phyloP scores from a whole-genome alignment of 64 coral and sea anemone genomes.

The Catalaphyllia jardinei region DNA sequence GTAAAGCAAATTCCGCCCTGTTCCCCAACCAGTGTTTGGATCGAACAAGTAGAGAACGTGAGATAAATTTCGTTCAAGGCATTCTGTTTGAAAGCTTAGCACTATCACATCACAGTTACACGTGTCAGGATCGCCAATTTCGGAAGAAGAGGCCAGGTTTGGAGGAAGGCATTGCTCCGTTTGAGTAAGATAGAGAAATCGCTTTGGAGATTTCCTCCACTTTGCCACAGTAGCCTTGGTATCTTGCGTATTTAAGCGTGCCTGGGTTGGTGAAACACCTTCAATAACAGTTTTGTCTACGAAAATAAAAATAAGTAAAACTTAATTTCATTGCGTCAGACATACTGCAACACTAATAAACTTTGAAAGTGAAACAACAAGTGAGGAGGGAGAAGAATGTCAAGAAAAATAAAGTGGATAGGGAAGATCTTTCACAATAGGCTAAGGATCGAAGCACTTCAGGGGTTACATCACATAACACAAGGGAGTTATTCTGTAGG shows the following conservation, averaged over 20 bases:
- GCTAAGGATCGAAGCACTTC: no score
- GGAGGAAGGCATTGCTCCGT: slow-evolving; percentile 36
- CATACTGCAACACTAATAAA: no score
- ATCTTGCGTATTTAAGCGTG: background rate
- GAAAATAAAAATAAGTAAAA: background rate
- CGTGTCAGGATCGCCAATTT: slow-evolving; percentile 27
- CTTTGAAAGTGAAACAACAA: no score
- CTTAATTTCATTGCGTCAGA: no score
- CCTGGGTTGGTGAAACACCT: background rate
- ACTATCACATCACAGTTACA: slow-evolving; percentile 64
- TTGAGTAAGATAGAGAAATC: slow-evolving; percentile 49
- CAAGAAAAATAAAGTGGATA: no score
- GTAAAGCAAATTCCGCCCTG: slow-evolving; percentile 54
- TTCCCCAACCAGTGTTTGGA: slow-evolving; percentile 33
- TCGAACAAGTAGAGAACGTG: slow-evolving; percentile 53
- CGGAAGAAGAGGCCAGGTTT: background rate
- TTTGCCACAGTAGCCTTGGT: background rate
- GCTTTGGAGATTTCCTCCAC: background rate
- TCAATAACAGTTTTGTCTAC: background rate
- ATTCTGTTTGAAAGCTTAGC: slow-evolving; percentile 22
- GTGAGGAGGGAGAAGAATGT: no score
- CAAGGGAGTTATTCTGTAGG: no score
- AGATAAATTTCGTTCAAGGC: background rate
- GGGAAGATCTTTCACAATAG: no score
- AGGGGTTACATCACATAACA: no score